Conservation (phyloP, 2,113 vertebrate species). For the Coptodon rendalli region DNA sequence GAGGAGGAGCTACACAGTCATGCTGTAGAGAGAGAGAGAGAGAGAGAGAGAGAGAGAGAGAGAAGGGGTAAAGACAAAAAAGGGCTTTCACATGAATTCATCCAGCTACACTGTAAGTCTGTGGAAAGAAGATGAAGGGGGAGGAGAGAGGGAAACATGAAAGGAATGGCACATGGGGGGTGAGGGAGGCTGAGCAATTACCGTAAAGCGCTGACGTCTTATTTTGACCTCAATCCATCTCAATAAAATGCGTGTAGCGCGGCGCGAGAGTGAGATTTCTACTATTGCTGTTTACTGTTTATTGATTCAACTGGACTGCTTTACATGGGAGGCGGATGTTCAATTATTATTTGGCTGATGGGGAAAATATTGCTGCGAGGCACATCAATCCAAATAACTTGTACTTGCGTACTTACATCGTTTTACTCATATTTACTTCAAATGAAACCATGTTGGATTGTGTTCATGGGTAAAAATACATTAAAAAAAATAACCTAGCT, state of each 20-base stretch:
- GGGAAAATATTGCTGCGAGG: neutral
- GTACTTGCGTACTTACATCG: neutral
- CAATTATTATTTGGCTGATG: neutral
- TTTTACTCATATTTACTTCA: neutral
- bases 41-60: constrained; percentile 33
- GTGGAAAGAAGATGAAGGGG: constrained; percentile 60
- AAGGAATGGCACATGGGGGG: constrained; percentile 6
- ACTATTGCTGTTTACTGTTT: neutral
- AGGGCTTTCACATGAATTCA: constrained; percentile 69
- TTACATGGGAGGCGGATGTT: neutral
- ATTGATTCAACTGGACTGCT: neutral
- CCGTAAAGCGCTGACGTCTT: neutral
- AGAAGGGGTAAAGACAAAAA: constrained; percentile 69
- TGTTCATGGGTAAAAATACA: neutral
- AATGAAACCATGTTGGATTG: neutral
- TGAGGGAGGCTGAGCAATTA: neutral
- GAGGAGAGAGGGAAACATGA: constrained; percentile 3
- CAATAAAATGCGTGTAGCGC: neutral
- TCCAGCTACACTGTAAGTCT: constrained; percentile 67
- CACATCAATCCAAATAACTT: neutral
- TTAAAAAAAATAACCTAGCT: neutral
- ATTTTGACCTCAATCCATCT: neutral
- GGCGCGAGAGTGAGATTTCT: neutral
- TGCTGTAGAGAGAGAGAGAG: constrained; percentile 66
- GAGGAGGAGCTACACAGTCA: constrained; percentile 70